A percentile compares a stretch with the other conserved stretches of the same genome.
Evolutionary conservation across 2,797 vertebrate species (phyloP).

Genomic region (Lagocephalus sceleratus): DNA sequence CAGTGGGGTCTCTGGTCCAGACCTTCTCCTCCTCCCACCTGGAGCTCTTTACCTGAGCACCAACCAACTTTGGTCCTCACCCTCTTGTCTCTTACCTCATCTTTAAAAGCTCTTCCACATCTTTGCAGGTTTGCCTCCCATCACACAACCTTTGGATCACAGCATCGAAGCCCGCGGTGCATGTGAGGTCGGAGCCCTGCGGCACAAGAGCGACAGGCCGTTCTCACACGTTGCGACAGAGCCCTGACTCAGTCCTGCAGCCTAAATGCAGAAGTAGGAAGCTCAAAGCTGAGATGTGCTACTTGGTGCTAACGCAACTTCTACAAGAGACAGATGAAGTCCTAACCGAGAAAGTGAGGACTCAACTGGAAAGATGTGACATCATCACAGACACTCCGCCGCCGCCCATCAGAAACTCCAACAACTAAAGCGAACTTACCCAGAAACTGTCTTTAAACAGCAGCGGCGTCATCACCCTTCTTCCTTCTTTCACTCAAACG

Average conservation of each 20-base stretch:
- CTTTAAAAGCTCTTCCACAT: constrained; percentile 90
- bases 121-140: constrained; percentile 91
- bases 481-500: constrained; percentile 21
- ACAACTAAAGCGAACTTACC: constrained; percentile 77
- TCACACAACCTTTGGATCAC: constrained; percentile 85
- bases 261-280: constrained; percentile 60
- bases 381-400: constrained; percentile 46
- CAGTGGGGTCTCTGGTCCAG: neutral
- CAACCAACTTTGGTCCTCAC: neutral
- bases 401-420: neutral
- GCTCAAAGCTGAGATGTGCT: constrained; percentile 9
- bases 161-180: constrained; percentile 83
- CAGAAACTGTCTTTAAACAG: constrained; percentile 92
- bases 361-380: constrained; percentile 81
- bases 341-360: constrained; percentile 87
- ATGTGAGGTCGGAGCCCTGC: constrained; percentile 85
- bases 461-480: constrained; percentile 63
- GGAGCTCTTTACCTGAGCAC: too few relatives aligned
- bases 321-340: too few relatives aligned
- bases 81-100: constrained; percentile 76
- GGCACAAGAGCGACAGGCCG: constrained; percentile 17
- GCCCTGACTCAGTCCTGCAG: constrained; percentile 14
- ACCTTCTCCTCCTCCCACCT: too few relatives aligned
- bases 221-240: constrained; percentile 43
- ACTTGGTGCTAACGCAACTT: neutral